Base-by-base conservation (phyloP, 1,140 invertebrate species). In the Brachionus rubens region DNA sequence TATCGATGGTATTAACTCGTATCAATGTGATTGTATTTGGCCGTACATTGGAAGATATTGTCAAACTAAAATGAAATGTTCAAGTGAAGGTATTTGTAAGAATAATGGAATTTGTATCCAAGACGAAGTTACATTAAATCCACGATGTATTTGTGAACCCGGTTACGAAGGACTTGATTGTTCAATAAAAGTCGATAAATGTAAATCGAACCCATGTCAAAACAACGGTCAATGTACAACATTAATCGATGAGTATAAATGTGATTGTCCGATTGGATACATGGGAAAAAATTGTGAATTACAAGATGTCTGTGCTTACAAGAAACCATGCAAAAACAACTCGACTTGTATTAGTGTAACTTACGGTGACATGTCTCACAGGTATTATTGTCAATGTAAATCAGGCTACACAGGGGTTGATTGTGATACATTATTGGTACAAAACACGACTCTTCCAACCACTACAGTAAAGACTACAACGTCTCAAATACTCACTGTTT, bases 211-310 rank as follows among this genome's bases (percentile, higher is more conserved):
- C 0, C 68, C 68, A 2, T 75, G 72, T 33, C 3, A 30, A 36
- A 40, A 65, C 9, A 12, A 46, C 10, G 72, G 72, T 4, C 0
- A 6, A 2, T 75, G 72, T 30, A 3, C n/a, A 1, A 1, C 19
- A 0, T 2, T 41, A 9, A 28, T 21, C 36, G n/a, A 70, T 30
- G 43, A 48, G 9, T 97, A 97, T 84, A 87, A 89, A 16, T 99
- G 96, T 86, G 90, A 91, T 84, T 99, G 96, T 87, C 89, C 90
- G 12, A 89, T 88, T 77, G 94, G 95, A 72, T 96, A 90, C 83
- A 90, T 90, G 41, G 96, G 96, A 21, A 92, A 75, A 43, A 41
- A 43, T 12, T 75, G 72, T 54, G 12, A 75, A 10, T 33, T 43
- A 0, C 6, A 75, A 10, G 48, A 75, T 30, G 10, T 41, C 6